Percentiles rank a stretch among this genome's conserved stretches.
Evolutionary conservation across 2,797 vertebrate genomes (phyloP).

Genomic region (Parambassis ranga): DNA sequence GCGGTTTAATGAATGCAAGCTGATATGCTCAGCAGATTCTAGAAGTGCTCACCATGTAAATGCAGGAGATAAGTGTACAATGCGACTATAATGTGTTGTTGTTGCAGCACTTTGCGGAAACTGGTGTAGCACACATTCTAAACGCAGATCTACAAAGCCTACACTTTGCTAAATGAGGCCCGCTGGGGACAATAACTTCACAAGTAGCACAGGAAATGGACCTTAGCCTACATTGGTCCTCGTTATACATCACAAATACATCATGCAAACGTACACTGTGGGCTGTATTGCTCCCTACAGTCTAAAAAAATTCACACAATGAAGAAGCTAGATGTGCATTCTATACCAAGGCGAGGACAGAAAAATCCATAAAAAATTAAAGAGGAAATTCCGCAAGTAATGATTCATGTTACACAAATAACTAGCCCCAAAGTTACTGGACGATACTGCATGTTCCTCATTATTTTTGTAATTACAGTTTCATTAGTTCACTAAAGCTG

Average conservation of each 20-base stretch:
- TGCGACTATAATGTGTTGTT: slow-evolving; percentile 26
- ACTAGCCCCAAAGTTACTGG: slow-evolving; percentile 53
- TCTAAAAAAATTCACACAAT: slow-evolving; percentile 38
- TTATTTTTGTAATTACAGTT: slow-evolving; percentile 75
- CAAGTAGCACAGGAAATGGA: slow-evolving; percentile 71
- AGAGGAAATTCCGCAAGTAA: slow-evolving; percentile 27
- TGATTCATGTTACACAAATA: slow-evolving; percentile 57
- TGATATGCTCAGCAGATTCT: slow-evolving; percentile 38
- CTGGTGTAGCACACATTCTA: slow-evolving; percentile 36
- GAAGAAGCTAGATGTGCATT: slow-evolving; percentile 1
- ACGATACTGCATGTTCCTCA: slow-evolving; percentile 55
- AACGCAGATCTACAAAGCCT: slow-evolving; percentile 49
- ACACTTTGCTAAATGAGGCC: slow-evolving; percentile 72
- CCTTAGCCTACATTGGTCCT: slow-evolving; percentile 66
- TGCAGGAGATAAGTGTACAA: slow-evolving; percentile 33
- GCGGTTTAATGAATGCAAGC: slow-evolving; percentile 17
- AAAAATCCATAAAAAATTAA: slow-evolving; percentile 58
- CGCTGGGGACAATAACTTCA: slow-evolving; percentile 67
- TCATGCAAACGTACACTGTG: slow-evolving; percentile 50
- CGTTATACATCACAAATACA: slow-evolving; percentile 61
- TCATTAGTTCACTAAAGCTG: slow-evolving; percentile 69
- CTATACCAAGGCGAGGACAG: slow-evolving; percentile 1
- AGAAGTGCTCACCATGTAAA: slow-evolving; percentile 27
- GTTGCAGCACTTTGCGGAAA: slow-evolving; percentile 24
- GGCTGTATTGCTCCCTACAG: slow-evolving; percentile 58